A percentile compares a stretch with the other conserved stretches of the same genome.
Evolutionary conservation across 2,888 invertebrate species (phyloP).

Genomic region (Agonopterix arenella): DNA sequence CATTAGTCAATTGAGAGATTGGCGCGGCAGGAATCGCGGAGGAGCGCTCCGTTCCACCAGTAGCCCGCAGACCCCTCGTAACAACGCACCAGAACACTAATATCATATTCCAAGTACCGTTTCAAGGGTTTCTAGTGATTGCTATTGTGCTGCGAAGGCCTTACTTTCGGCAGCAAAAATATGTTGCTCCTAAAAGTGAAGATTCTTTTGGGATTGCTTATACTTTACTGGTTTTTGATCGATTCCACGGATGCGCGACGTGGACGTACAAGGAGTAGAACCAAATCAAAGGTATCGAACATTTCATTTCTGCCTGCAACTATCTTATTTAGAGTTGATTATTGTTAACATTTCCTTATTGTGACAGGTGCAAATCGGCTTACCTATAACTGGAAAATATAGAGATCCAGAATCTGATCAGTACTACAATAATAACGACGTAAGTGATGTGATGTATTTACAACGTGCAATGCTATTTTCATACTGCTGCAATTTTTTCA

Average conservation of each 20-base stretch:
- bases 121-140: conserved; percentile 12
- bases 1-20: conserved; percentile 70
- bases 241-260: conserved; percentile 74
- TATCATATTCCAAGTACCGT: conserved; percentile 2
- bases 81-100: conserved; percentile 26
- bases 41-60: conserved; percentile 26
- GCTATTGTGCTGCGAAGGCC: neutral
- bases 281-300: conserved; percentile 82
- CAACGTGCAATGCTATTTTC: neutral
- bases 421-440: conserved; percentile 93
- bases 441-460: conserved; percentile 54
- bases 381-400: conserved; percentile 93
- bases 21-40: conserved; percentile 45
- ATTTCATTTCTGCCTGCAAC: neutral
- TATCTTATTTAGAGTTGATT: neutral
- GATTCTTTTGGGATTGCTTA: conserved; percentile 30
- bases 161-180: conserved; percentile 11
- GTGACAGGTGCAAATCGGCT: conserved; percentile 86
- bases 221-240: conserved; percentile 36
- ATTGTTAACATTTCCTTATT: too few species aligned
- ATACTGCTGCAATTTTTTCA: neutral
- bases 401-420: conserved; percentile 93
- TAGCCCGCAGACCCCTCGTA: conserved; percentile 37
- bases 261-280: conserved; percentile 82
- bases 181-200: conserved; percentile 42